Base-by-base conservation (phyloP, 2,888 invertebrate species). In the Selenia dentaria region DNA sequence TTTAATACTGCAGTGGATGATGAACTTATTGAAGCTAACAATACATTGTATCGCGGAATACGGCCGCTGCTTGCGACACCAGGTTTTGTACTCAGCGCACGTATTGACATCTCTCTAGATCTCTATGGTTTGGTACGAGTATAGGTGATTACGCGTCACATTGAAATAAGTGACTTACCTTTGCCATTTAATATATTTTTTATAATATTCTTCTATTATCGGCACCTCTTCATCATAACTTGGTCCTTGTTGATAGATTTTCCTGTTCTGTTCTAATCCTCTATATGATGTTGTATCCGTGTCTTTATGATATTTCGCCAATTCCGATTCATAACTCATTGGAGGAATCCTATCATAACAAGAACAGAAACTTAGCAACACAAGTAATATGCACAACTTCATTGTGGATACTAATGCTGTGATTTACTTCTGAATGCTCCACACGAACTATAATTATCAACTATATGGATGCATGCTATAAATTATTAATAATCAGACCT, bases 81-180 rank as follows among this genome's bases (percentile, higher is more conserved):
- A n/a, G n/a, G n/a, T n/a, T n/a, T n/a, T n/a, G n/a, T n/a, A n/a
- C n/a, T n/a, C n/a, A n/a, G n/a, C n/a, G n/a, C n/a, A n/a, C n/a
- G n/a, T n/a, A n/a, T n/a, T n/a, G n/a, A n/a, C n/a, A n/a, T n/a
- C n/a, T n/a, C n/a, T n/a, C n/a, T n/a, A n/a, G n/a, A n/a, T n/a
- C n/a, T n/a, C n/a, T n/a, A n/a, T n/a, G n/a, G n/a, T n/a, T n/a
- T n/a, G n/a, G n/a, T n/a, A n/a, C n/a, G n/a, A n/a, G n/a, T n/a
- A n/a, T n/a, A n/a, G n/a, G n/a, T n/a, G n/a, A n/a, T n/a, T n/a
- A n/a, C n/a, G n/a, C n/a, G n/a, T n/a, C n/a, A n/a, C n/a, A n/a
- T n/a, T n/a, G n/a, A n/a, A n/a, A n/a, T n/a, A n/a, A 16, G 4
- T 6, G 26, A 37, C 37, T 37, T 28, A 37, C 37, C 11, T 20